Evolutionary conservation across 2,113 vertebrate genomes (phyloP).

Genomic region (Leucopsar rothschildi): DNA sequence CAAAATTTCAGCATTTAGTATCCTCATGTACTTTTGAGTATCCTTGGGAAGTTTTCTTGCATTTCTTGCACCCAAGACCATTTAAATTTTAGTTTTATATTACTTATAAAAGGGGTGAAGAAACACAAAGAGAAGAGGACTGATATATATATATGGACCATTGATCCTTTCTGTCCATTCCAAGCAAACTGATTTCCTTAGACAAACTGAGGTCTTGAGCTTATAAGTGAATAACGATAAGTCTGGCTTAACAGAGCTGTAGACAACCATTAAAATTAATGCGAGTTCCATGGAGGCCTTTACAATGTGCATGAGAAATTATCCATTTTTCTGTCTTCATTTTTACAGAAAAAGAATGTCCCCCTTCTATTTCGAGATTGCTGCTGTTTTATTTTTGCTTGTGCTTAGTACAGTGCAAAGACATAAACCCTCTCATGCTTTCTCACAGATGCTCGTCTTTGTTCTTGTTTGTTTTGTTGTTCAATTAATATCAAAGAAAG

Average conservation of each 20-base stretch:
- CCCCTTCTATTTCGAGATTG: not conserved
- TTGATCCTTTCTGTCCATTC: not conserved
- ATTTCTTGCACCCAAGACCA: not conserved
- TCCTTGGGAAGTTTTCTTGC: not conserved
- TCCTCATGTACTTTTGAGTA: not conserved
- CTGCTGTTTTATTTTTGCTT: not conserved
- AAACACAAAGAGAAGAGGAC: not conserved
- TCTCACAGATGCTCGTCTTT: not conserved
- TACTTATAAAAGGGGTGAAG: not conserved
- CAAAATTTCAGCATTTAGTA: not conserved
- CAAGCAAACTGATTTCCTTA: not conserved
- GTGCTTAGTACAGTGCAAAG: not conserved
- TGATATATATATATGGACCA: not conserved
- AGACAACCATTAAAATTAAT: not conserved
- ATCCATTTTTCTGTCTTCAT: not conserved
- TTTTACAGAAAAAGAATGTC: not conserved
- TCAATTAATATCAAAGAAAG: constrained; percentile 63
- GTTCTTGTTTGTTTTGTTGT: constrained; percentile 23
- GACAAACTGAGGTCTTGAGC: not conserved
- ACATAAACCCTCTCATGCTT: not conserved
- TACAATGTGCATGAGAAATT: not conserved
- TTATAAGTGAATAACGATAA: not conserved
- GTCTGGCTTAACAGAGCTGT: not conserved
- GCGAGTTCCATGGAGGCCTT: not conserved
- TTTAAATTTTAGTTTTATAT: not conserved